Conservation (phyloP, 2,888 invertebrate genomes). For the Polyommatus icarus region DNA sequence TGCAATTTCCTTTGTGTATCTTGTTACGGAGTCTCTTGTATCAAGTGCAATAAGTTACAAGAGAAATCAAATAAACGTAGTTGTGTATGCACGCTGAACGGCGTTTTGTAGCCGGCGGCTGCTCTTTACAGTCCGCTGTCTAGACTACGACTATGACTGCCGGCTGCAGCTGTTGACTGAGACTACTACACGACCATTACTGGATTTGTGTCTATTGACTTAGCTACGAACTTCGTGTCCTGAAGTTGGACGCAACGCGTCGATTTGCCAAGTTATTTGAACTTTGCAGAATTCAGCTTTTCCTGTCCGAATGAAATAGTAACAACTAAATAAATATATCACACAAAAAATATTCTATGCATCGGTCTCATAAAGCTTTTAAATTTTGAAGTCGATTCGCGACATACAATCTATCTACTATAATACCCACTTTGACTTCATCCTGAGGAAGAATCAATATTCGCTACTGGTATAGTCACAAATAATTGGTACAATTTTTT, state of each 20-base stretch:
- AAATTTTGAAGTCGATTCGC: too few relatives aligned
- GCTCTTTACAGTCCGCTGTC: neutral
- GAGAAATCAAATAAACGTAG: constrained; percentile 29
- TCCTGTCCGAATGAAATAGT: too few relatives aligned
- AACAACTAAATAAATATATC: too few relatives aligned
- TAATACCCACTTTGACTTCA: too few relatives aligned
- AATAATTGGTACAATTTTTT: too few relatives aligned
- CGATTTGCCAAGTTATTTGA: too few relatives aligned
- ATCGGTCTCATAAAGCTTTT: too few relatives aligned
- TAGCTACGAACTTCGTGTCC: neutral
- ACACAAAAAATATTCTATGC: too few relatives aligned
- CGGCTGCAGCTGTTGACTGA: neutral
- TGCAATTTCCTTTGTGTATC: neutral
- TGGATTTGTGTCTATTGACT: neutral
- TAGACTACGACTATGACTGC: neutral
- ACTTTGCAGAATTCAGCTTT: too few relatives aligned
- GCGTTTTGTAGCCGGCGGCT: neutral
- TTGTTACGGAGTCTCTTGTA: neutral
- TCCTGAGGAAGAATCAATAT: too few relatives aligned
- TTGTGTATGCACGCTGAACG: neutral
- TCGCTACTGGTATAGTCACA: too few relatives aligned
- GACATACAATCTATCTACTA: too few relatives aligned
- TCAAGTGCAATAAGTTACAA: neutral
- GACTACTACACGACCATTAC: neutral
- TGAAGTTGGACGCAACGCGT: neutral